Base-by-base conservation (phyloP, 2,797 vertebrate genomes). In the Mormyrus proboscirostris region DNA sequence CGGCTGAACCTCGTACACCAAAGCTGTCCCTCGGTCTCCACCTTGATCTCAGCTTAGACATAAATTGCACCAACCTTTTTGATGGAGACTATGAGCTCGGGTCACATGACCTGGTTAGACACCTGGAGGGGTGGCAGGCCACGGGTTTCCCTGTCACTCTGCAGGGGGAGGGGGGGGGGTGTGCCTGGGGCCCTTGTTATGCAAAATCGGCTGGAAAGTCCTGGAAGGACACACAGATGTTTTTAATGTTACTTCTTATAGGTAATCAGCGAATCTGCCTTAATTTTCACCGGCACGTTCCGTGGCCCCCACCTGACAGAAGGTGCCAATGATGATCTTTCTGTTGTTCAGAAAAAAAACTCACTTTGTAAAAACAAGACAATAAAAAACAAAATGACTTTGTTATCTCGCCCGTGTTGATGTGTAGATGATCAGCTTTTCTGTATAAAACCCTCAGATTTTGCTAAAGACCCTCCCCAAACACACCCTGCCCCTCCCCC, bases 251-350 rank as follows among this genome's bases (percentile, higher is more conserved):
- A 92, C 93, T 93, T 94, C 94, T 95, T 92, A 92, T 91, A 94
- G 82, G 90, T 87, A 83, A 95, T 95, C 93, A 93, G 94, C 94
- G 94, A 95, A 95, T 95, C 95, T 96, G 96, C 96, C 96, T 96
- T 96, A 97, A 95, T 93, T 96, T 94, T 96, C 94, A 95, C 95
- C 96, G 96, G 94, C 95, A 95, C 95, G 95, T 94, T 96, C 94
- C 93, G 91, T 93, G 93, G 94, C 94, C 94, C 94, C 94, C 94
- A 95, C 93, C 47, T 33, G 22, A 53, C 93, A n/a, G 94, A 95
- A 93, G 93, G 94, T 94, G 94, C 94, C 90, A 84, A 89, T 86
- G 88, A 89, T 89, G 91, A 94, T 94, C 91, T 92, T 93, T 82
- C 79, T 85, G 82, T 87, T 88, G 87, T 88, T 88, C 82, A n/a